A percentile compares a stretch with the other conserved stretches of the same genome.
These are phyloP conservation scores for Andrena haemorrhoa DNA, from an alignment of 2,888 invertebrate genomes.

Conservation along the genomic window DNA sequence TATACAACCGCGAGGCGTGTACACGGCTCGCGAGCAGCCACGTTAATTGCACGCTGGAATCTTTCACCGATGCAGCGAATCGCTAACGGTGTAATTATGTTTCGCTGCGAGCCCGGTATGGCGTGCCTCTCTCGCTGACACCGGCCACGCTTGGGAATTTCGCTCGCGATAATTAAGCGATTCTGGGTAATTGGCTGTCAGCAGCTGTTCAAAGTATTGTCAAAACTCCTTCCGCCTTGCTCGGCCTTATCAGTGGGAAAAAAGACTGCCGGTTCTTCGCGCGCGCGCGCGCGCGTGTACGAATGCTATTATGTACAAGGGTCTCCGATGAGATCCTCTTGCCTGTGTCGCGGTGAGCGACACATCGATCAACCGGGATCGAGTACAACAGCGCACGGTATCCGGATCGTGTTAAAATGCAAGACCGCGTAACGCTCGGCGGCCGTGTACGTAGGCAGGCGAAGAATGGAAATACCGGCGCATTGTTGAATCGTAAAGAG, in stretches of 20 bases:
- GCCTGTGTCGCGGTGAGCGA: constrained; percentile 16
- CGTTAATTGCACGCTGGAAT: constrained; percentile 46
- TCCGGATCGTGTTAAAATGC: constrained; percentile 39
- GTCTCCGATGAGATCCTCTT: too few relatives aligned
- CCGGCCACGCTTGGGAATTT: constrained; percentile 30
- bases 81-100: constrained; percentile 49
- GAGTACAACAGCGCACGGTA: constrained; percentile 8
- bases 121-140: constrained; percentile 19
- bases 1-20: background rate
- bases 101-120: constrained; percentile 13
- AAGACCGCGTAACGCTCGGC: constrained; percentile 14
- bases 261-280: too few relatives aligned
- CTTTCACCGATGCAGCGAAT: constrained; percentile 32
- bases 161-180: constrained; percentile 38
- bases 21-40: constrained; percentile 15
- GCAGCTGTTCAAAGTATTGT: too few relatives aligned
- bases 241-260: too few relatives aligned
- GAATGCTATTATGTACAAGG: too few relatives aligned
- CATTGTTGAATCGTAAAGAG: constrained; percentile 64
- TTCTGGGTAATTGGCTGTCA: too few relatives aligned
- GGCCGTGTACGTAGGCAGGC: constrained; percentile 16
- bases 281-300: too few relatives aligned
- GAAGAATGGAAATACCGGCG: constrained; percentile 31
- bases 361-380: constrained; percentile 42
- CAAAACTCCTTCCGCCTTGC: too few relatives aligned